These are phyloP conservation scores for Phalacrocorax pelagicus DNA, from an alignment of 2,113 vertebrate genomes.

Conservation along the genomic window DNA sequence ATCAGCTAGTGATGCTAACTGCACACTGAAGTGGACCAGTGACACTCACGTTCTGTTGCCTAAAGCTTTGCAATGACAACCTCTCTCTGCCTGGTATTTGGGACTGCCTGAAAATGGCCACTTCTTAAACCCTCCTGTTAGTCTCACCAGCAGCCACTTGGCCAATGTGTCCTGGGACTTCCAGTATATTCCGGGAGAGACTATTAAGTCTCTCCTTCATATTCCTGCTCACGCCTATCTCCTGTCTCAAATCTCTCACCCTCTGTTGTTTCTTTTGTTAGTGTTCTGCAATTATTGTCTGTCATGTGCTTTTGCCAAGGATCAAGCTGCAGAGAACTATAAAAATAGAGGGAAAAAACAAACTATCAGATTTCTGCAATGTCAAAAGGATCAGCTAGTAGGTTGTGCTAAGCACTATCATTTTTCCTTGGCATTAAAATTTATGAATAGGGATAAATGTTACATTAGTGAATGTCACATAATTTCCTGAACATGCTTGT, in stretches of 20 bases:
- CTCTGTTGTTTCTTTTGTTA: conserved; percentile 29
- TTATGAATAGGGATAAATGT: conserved; percentile 11
- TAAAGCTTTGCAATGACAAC: background rate
- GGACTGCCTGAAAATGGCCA: background rate
- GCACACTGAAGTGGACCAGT: background rate
- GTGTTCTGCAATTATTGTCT: background rate
- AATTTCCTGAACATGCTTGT: background rate
- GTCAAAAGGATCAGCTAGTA: conserved; percentile 22
- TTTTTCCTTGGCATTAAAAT: background rate
- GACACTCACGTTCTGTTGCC: background rate
- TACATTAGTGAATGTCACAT: background rate
- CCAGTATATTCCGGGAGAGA: background rate
- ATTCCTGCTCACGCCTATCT: background rate
- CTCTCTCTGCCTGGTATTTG: background rate
- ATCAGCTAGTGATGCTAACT: background rate
- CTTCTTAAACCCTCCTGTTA: background rate
- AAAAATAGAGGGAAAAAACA: conserved; percentile 62
- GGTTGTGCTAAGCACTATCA: background rate
- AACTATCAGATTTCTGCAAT: conserved; percentile 59
- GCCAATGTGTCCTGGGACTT: background rate
- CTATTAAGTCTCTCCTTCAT: background rate
- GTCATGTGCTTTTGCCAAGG: conserved; percentile 42
- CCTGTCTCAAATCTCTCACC: background rate
- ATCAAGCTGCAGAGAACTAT: conserved; percentile 44
- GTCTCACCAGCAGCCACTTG: background rate